Evolutionary conservation across 1,140 invertebrate genomes (phyloP).

Genomic region (Latrodectus geometricus): DNA sequence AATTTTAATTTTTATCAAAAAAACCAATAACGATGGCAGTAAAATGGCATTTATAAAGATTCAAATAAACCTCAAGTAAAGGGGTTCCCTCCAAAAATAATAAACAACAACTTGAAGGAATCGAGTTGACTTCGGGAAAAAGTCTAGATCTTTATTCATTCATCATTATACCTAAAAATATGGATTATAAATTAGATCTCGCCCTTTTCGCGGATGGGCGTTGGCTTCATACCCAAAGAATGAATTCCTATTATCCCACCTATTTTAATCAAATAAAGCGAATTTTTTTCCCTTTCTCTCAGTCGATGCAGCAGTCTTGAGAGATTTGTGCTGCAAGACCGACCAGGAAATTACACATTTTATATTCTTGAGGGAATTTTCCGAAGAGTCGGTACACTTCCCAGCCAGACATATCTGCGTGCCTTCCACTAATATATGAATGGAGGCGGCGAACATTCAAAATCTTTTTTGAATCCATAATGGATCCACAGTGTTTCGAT

Average conservation of each 20-base stretch:
- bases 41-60: too few species aligned
- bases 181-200: conserved; percentile 54
- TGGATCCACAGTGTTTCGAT: too few species aligned
- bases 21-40: too few species aligned
- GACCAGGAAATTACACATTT: conserved; percentile 14
- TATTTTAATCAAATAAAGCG: conserved; percentile 50
- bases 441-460: too few species aligned
- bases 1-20: too few species aligned
- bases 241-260: conserved; percentile 38
- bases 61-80: too few species aligned
- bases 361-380: background rate
- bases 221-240: conserved; percentile 8
- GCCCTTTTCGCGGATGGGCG: conserved; percentile 37
- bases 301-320: too few species aligned
- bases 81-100: too few species aligned
- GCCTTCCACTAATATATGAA: too few species aligned
- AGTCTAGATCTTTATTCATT: conserved; percentile 22
- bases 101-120: background rate
- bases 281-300: background rate
- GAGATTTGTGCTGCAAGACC: conserved; percentile 20
- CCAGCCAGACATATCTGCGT: too few species aligned
- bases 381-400: background rate
- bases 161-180: conserved; percentile 53
- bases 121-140: background rate
- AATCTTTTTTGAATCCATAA: too few species aligned